These are phyloP conservation scores for Chiridota heheva DNA, from an alignment of 35 echinoderm and acorn worm genomes.

Conservation along the genomic window DNA sequence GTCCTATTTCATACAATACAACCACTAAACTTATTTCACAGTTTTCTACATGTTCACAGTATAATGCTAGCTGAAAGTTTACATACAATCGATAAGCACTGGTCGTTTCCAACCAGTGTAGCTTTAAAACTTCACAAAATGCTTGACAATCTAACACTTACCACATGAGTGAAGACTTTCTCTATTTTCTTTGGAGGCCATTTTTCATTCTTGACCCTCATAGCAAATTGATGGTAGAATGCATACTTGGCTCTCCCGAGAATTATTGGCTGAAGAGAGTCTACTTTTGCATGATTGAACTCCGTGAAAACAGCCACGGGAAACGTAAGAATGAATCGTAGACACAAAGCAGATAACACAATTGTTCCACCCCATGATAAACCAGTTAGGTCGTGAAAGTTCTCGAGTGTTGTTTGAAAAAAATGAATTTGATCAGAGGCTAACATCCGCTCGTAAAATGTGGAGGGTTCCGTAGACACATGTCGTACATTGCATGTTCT, in stretches of 20 bases:
- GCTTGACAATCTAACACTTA: neutral
- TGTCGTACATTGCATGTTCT: conserved; percentile 24
- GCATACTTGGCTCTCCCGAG: conserved; percentile 36
- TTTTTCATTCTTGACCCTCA: conserved; percentile 37
- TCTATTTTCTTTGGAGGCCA: conserved; percentile 42
- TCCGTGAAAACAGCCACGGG: conserved; percentile 49
- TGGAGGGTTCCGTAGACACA: conserved; percentile 36
- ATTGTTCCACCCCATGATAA: conserved; percentile 55
- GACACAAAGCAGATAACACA: conserved; percentile 25
- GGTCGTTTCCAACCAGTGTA: too few relatives aligned
- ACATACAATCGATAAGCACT: too few relatives aligned
- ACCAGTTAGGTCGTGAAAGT: conserved; percentile 34
- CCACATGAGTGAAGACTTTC: conserved; percentile 34
- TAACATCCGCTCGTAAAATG: conserved; percentile 45
- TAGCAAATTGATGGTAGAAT: conserved; percentile 48
- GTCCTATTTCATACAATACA: too few relatives aligned
- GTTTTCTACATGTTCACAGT: too few relatives aligned
- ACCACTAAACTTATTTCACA: too few relatives aligned
- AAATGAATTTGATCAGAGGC: conserved; percentile 48
- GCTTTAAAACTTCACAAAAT: neutral
- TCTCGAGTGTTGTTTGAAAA: conserved; percentile 42
- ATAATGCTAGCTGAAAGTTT: too few relatives aligned
- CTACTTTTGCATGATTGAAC: conserved; percentile 47
- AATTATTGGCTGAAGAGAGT: conserved; percentile 56
- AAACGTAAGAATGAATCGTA: conserved; percentile 35